Conservation (phyloP, 2,888 invertebrate genomes). For the Eupithecia dodoneata region DNA sequence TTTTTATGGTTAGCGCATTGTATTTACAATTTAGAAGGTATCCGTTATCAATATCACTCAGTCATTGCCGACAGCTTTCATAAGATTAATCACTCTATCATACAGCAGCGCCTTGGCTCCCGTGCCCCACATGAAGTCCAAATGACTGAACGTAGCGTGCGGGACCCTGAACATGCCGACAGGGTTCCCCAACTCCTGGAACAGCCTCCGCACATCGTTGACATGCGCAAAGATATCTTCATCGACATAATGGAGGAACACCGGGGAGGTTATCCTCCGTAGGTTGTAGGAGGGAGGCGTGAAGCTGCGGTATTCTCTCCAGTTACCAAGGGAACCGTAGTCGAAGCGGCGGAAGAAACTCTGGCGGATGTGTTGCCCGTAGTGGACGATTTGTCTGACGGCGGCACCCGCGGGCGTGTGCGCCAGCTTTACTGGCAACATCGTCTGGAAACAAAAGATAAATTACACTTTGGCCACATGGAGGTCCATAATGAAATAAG, state of each 20-base stretch:
- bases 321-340: conserved; percentile 76
- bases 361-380: conserved; percentile 84
- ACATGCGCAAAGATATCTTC: conserved; percentile 85
- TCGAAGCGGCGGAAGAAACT: conserved; percentile 80
- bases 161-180: conserved; percentile 81
- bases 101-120: conserved; percentile 83
- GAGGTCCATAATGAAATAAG: no score
- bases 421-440: conserved; percentile 86
- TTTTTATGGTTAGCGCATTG: not conserved
- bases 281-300: conserved; percentile 84
- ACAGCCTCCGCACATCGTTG: conserved; percentile 78
- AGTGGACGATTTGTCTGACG: conserved; percentile 87
- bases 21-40: not conserved
- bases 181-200: conserved; percentile 73
- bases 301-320: conserved; percentile 75
- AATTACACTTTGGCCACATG: no score
- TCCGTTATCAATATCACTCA: conserved; percentile 23
- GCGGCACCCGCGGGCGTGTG: conserved; percentile 88
- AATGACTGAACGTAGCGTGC: conserved; percentile 85
- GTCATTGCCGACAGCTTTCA: conserved; percentile 60
- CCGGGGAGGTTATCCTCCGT: conserved; percentile 78
- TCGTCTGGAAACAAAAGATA: conserved; percentile 72
- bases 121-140: conserved; percentile 87
- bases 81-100: conserved; percentile 76
- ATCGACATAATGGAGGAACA: conserved; percentile 84